A percentile compares a stretch with the other conserved stretches of the same genome.
Evolutionary conservation across 1,140 invertebrate genomes (phyloP).

Genomic region (Drosophila serrata): DNA sequence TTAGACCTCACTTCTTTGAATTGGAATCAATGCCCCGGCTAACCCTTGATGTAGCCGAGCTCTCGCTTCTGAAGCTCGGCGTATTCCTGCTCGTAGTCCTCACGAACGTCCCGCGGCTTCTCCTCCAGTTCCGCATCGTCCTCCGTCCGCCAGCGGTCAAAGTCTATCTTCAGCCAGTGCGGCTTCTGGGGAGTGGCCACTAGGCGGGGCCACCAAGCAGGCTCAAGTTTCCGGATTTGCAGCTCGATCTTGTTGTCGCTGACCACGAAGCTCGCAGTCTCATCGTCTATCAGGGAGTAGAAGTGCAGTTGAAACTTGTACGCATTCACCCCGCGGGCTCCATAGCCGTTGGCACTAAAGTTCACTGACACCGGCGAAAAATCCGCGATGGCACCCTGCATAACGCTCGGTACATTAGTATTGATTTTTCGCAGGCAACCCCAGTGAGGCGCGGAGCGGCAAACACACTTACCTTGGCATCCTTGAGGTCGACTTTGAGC

Average conservation of each 20-base stretch:
- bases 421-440: constrained; percentile 63
- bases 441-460: too few relatives aligned
- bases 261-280: constrained; percentile 87
- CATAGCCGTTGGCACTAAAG: constrained; percentile 89
- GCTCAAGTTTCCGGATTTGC: constrained; percentile 89
- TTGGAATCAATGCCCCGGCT: constrained; percentile 9
- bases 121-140: constrained; percentile 89
- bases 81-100: constrained; percentile 92
- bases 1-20: not conserved
- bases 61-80: constrained; percentile 92
- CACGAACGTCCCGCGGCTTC: constrained; percentile 88
- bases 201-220: constrained; percentile 93
- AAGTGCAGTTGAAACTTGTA: constrained; percentile 92
- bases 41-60: constrained; percentile 92
- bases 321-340: constrained; percentile 89
- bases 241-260: constrained; percentile 93
- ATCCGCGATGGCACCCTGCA: constrained; percentile 74
- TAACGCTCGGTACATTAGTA: constrained; percentile 25
- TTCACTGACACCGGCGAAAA: constrained; percentile 88
- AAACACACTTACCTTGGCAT: constrained; percentile 86
- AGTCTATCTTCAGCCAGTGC: constrained; percentile 96
- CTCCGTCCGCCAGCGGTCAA: constrained; percentile 93
- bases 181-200: constrained; percentile 92
- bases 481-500: constrained; percentile 93
- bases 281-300: constrained; percentile 89